phyloP scores from a whole-genome alignment of 1,140 invertebrate genomes.

The Limonius californicus region DNA sequence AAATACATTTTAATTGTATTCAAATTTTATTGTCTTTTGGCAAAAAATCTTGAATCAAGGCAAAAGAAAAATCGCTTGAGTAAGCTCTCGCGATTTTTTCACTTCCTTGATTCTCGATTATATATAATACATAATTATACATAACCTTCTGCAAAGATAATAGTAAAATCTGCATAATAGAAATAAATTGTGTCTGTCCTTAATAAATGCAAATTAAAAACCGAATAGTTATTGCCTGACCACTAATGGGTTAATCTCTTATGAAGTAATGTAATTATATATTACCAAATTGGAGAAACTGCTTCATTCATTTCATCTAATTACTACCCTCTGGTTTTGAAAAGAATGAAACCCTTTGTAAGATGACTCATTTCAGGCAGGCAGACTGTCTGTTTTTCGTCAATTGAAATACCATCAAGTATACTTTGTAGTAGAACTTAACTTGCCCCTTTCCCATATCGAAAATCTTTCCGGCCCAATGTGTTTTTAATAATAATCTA shows the following conservation, averaged over 20 bases:
- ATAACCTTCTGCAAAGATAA: too few species aligned
- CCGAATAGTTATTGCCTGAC: too few species aligned
- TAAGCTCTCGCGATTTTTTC: too few species aligned
- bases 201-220: not conserved
- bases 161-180: too few species aligned
- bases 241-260: not conserved
- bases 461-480: slow-evolving; percentile 28
- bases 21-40: too few species aligned
- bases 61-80: too few species aligned
- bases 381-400: not conserved
- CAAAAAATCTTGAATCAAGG: too few species aligned
- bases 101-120: too few species aligned
- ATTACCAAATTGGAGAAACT: slow-evolving; percentile 8
- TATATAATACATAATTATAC: too few species aligned
- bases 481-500: slow-evolving; percentile 30
- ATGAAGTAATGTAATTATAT: not conserved
- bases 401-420: slow-evolving; percentile 3
- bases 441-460: slow-evolving; percentile 14
- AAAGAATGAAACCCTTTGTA: slow-evolving; percentile 4
- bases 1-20: too few species aligned
- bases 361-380: not conserved
- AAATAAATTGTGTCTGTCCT: too few species aligned
- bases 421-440: not conserved
- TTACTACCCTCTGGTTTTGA: not conserved
- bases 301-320: slow-evolving; percentile 16